Conservation (phyloP, 2,888 invertebrate genomes). For the Argyra leucocephala region DNA sequence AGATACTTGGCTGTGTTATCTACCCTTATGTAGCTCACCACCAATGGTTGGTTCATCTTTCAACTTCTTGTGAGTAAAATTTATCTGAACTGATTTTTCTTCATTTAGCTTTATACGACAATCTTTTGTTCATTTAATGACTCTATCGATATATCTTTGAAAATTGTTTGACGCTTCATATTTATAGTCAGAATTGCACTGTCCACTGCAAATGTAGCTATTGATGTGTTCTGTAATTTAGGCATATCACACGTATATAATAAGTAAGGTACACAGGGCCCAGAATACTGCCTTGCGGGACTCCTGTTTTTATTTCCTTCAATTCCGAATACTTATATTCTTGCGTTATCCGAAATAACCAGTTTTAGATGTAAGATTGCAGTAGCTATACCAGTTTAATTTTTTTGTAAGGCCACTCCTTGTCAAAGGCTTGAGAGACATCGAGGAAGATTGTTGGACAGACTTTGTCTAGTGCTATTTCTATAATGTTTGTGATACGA, state of each 20-base stretch:
- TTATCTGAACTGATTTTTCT: no score
- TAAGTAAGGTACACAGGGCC: background rate
- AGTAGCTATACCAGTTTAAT: background rate
- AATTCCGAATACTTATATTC: no score
- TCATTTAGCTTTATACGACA: no score
- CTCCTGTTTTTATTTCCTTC: no score
- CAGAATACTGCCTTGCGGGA: background rate
- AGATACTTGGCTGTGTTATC: no score
- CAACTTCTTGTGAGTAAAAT: background rate
- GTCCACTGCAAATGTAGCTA: conserved; percentile 8
- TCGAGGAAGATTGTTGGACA: background rate
- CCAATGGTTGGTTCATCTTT: background rate
- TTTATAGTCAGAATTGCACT: background rate
- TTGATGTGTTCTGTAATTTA: background rate
- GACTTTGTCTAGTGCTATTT: background rate
- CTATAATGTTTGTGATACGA: background rate
- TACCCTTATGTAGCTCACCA: background rate
- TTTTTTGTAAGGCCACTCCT: background rate
- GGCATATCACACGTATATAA: background rate
- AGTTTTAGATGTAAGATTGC: background rate
- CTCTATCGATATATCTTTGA: no score
- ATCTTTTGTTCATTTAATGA: no score
- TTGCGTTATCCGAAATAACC: background rate
- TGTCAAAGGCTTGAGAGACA: no score
- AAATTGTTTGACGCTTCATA: no score